Evolutionary conservation across 2,888 invertebrate genomes (phyloP), one percentile per base, ranked within the genome.

Genomic region (Junonia oenone): DNA sequence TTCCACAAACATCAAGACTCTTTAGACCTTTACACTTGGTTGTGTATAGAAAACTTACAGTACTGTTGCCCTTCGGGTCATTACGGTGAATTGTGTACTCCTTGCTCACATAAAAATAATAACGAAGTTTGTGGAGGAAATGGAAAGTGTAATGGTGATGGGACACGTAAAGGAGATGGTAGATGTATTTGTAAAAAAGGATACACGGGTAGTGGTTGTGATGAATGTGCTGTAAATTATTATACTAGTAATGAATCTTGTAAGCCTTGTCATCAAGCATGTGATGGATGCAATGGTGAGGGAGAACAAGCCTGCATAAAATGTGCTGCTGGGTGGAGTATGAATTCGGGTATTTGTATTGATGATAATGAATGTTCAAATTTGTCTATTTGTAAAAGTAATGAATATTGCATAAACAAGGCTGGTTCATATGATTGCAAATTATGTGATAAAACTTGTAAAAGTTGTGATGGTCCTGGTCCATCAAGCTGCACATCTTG

Each of bases 141-240:
- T 83, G 98, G 98, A 9, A 92, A 91, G 69, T 93, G 93, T 72
- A 84, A 92, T 65, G 99, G 99, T n/a, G 94, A 94, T 51, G 98
- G 98, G 0, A 98, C 97, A 0, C 91, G 99, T 29, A 95, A 95
- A 77, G 99, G 99, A 2, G 96, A 95, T 79, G 99, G 99, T 0
- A 93, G 94, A 69, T 99, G 99, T 80, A 86, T 92, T 45, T 99
- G 99, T 80, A 93, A 95, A 67, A 78, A 75, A 55, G 98, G 97
- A 6, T 99, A 97, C 76, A 69, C 81, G 2, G 98, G 98, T 5
- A 90, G 91, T 5, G 72, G 88, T 38, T 99, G 99, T 88, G 92
- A 94, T 62, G 85, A 91, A 38, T 99, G 99, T 85, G 91, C 92
- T 46, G 80, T 84, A 11, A 93, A 93, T 31, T 97, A 93, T 75